phyloP scores from a whole-genome alignment of 2,113 vertebrate genomes.

The Coregonus clupeaformis region DNA sequence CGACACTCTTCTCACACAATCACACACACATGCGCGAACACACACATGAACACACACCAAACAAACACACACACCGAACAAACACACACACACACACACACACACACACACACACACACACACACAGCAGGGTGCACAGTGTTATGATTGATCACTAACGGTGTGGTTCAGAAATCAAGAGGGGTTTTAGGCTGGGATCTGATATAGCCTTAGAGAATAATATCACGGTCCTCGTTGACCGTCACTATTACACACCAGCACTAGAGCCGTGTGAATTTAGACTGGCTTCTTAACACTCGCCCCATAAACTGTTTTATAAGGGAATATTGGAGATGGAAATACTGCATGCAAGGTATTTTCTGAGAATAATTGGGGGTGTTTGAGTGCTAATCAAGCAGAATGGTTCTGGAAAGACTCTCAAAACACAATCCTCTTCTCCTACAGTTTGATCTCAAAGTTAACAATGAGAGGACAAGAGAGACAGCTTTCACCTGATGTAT shows the following conservation, averaged over 20 bases:
- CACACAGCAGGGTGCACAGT: slow-evolving; percentile 7
- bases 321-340: background rate
- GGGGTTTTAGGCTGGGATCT: background rate
- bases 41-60: background rate
- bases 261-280: background rate
- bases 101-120: background rate
- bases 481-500: too few relatives aligned
- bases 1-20: slow-evolving; percentile 18
- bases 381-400: background rate
- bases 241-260: background rate
- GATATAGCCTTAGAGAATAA: background rate
- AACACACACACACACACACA: background rate
- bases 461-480: too few relatives aligned
- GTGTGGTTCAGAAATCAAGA: slow-evolving; percentile 2
- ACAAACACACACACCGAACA: background rate
- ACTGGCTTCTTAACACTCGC: background rate
- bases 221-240: background rate
- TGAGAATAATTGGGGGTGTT: background rate
- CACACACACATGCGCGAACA: too few relatives aligned
- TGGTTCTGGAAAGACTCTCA: background rate
- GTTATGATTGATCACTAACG: slow-evolving; percentile 39
- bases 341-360: background rate
- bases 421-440: background rate
- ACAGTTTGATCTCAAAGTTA: too few relatives aligned
- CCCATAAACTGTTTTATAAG: background rate